Evolutionary conservation across 1,140 invertebrate species (phyloP).

Genomic region (Sinella curviseta): DNA sequence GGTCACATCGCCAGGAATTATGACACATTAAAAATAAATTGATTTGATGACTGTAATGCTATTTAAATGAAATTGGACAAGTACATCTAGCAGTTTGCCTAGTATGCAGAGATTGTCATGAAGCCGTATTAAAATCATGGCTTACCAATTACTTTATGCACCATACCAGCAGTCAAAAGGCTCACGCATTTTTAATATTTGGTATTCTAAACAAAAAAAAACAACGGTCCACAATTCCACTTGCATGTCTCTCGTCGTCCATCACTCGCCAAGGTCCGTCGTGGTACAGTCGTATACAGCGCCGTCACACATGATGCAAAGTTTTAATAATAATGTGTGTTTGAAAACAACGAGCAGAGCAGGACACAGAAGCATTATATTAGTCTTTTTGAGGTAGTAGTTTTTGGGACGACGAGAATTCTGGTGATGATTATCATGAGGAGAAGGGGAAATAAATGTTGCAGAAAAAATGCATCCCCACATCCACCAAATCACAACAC

Average conservation of each 20-base stretch:
- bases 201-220: neutral
- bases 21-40: too few relatives aligned
- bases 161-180: neutral
- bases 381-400: too few relatives aligned
- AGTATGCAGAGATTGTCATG: neutral
- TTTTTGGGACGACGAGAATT: too few relatives aligned
- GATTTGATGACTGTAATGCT: neutral
- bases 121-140: neutral
- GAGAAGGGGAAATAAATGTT: neutral
- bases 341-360: too few relatives aligned
- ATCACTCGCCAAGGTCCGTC: too few relatives aligned
- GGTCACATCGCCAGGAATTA: too few relatives aligned
- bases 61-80: neutral
- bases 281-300: too few relatives aligned
- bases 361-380: too few relatives aligned
- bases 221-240: neutral
- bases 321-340: neutral
- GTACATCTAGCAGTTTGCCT: neutral
- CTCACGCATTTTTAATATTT: neutral
- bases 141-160: neutral
- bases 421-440: neutral
- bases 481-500: neutral
- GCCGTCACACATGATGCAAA: neutral
- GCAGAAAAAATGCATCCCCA: slow-evolving; percentile 6
- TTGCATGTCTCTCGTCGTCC: neutral